Evolutionary conservation across 2,888 invertebrate species (phyloP), one percentile per base, ranked within the genome.

Genomic region (Mythimna albipuncta): DNA sequence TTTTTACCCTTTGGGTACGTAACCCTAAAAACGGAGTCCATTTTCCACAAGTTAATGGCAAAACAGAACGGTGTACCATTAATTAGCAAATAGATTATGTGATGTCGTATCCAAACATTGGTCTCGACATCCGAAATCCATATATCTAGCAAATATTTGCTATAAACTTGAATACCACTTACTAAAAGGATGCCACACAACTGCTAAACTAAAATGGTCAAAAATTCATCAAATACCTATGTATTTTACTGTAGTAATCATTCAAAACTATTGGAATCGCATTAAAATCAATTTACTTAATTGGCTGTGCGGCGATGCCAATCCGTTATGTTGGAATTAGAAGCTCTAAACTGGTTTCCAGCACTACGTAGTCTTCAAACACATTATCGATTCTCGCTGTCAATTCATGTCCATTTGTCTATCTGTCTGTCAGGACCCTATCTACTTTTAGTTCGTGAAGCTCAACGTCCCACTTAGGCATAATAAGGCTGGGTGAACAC

Each of bases 361-460:
- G 65, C 70, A 59, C 57, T 64, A 63, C 64, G 57, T 64, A 65
- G 65, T 83, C 71, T 81, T 84, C 73, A 69, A 76, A 74, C 72
- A 64, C 69, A 65, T 83, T 85, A 83, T 85, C 90, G 81, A 79
- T 71, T 74, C 68, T 62, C 47, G 68, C 88, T 86, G 91, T 89
- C 91, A 89, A 88, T 88, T 85, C 75, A 78, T 69, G 89, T 91
- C 87, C 85, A 89, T 89, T 90, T 90, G 88, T 90, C 87, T 90
- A 87, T 88, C 87, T 75, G 85, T 86, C 88, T 89, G 91, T 89
- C 91, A 89, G 77, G 79, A 54, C 75, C 73, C 69, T 91, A 91
- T 91, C 91, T 88, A 79, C 79, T 67, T 79, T 84, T 80, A 76
- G 81, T 82, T 82, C 83, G 73, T 79, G 85, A 85, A 87, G 88